Evolutionary conservation across 2,797 vertebrate genomes (phyloP).

Genomic region (Sebastes itinus): DNA sequence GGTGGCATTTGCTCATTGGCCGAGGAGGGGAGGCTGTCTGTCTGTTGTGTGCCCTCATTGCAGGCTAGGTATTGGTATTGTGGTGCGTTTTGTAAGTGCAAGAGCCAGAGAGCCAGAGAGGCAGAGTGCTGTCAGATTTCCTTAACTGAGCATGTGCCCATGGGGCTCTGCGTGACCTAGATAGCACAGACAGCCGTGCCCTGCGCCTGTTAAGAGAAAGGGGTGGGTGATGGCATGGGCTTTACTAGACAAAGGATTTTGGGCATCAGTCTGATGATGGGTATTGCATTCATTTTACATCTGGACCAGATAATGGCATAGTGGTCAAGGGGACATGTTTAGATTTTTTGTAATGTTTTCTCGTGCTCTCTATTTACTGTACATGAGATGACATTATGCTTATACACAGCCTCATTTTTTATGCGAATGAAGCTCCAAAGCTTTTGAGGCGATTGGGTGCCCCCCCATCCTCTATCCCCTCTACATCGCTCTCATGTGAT

Average conservation of each 20-base stretch:
- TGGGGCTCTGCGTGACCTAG: slow-evolving; percentile 80
- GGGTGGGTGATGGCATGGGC: slow-evolving; percentile 47
- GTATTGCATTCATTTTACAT: slow-evolving; percentile 8
- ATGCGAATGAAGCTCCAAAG: neutral
- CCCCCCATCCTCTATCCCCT: neutral
- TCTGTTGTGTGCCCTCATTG: slow-evolving; percentile 37
- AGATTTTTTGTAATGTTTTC: neutral
- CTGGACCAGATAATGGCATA: neutral
- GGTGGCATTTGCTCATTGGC: slow-evolving; percentile 69
- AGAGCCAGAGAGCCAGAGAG: slow-evolving; percentile 57
- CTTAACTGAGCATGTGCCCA: slow-evolving; percentile 76
- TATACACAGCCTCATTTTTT: neutral
- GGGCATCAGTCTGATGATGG: slow-evolving; percentile 36
- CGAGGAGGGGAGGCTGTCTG: slow-evolving; percentile 8
- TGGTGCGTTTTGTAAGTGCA: slow-evolving; percentile 56
- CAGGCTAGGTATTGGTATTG: slow-evolving; percentile 46
- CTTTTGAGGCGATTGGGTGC: neutral
- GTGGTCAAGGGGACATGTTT: neutral
- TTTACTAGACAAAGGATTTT: slow-evolving; percentile 47
- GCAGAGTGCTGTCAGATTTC: slow-evolving; percentile 81
- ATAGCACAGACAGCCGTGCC: slow-evolving; percentile 74
- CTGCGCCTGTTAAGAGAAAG: slow-evolving; percentile 44
- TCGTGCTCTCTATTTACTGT: neutral
- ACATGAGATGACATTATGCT: neutral
- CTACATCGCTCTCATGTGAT: neutral